Evolutionary conservation across 2,113 vertebrate genomes (phyloP), one percentile per base, ranked within the genome.

Genomic region (Danionella cerebrum): DNA sequence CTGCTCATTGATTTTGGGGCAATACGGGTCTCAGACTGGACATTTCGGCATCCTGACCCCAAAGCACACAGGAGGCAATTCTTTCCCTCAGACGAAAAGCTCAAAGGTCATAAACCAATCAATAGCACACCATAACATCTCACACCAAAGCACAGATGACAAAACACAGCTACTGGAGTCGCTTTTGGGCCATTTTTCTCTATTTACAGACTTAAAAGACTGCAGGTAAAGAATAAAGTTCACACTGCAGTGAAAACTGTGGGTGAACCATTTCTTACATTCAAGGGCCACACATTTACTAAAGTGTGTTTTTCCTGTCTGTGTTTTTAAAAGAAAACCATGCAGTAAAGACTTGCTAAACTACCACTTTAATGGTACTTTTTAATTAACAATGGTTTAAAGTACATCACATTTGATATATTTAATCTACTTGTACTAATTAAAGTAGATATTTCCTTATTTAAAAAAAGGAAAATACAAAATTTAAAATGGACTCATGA

Each of bases 31-130:
- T 21, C 38, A 77, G 62, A 72, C 22, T 54, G 50, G 4, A 60
- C 31, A 60, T 80, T 82, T 80, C 59, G 21, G 75, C 81, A 82
- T 83, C 83, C 80, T 80, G 82, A 84, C 78, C 78, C 2, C 69
- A 1, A 52, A 5, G 66, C 77, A 69, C 72, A 63, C 29, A 47
- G 78, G 70, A 73, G 65, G 77, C 76, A 83, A 84, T 84, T 86
- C 79, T 81, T 84, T 85, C 83, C 81, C 79, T 78, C 75, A 79
- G 71, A 67, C 75, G 2, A 48, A 31, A 0, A 35, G 75, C 76
- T 78, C 35, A 79, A 53, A 79, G 79, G 74, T 80, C 67, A 33
- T 55, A 12, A 6, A 54, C 58, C 36, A 70, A 86, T 86, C 82
- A 68, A 85, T 86, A 79, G 5, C 11, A 58, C 70, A 70, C 72